These are phyloP conservation scores for Lypha dubia DNA, from an alignment of 2,888 invertebrate species.

Conservation along the genomic window DNA sequence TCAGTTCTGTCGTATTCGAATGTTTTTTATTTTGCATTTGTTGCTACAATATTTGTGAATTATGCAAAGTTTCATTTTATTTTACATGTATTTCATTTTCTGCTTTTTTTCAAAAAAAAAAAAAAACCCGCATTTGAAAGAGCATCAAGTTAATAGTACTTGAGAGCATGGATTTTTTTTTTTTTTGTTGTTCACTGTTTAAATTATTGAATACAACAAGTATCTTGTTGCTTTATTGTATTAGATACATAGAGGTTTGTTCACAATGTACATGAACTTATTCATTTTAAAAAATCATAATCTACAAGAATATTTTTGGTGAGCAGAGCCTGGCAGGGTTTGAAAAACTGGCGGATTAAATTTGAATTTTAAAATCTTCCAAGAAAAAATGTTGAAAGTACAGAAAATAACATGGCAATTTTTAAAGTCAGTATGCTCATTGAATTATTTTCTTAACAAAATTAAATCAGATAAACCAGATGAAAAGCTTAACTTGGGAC, in stretches of 20 bases:
- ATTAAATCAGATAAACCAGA: too few relatives aligned
- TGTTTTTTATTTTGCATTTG: constrained; percentile 51
- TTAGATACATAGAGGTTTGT: constrained; percentile 34
- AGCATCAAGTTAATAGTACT: constrained; percentile 73
- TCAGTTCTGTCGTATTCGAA: constrained; percentile 19
- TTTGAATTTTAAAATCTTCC: not conserved
- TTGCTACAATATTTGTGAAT: constrained; percentile 65
- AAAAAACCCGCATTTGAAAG: constrained; percentile 71
- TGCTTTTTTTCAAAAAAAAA: constrained; percentile 56
- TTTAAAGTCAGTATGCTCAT: too few relatives aligned
- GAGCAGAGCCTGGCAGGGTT: constrained; percentile 35
- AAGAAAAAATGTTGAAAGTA: not conserved
- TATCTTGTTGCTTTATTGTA: constrained; percentile 63
- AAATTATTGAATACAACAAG: constrained; percentile 66
- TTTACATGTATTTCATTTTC: constrained; percentile 54
- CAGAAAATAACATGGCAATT: too few relatives aligned
- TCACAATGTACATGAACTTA: not conserved
- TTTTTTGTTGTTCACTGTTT: constrained; percentile 29
- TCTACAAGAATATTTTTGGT: constrained; percentile 38
- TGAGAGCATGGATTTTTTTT: constrained; percentile 44
- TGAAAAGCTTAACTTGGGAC: too few relatives aligned
- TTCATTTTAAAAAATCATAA: constrained; percentile 48
- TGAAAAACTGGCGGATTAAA: not conserved
- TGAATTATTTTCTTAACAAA: too few relatives aligned
- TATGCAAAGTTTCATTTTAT: constrained; percentile 71